Base-by-base conservation (phyloP, 2,888 invertebrate genomes). In the Chloroclysta siterata region DNA sequence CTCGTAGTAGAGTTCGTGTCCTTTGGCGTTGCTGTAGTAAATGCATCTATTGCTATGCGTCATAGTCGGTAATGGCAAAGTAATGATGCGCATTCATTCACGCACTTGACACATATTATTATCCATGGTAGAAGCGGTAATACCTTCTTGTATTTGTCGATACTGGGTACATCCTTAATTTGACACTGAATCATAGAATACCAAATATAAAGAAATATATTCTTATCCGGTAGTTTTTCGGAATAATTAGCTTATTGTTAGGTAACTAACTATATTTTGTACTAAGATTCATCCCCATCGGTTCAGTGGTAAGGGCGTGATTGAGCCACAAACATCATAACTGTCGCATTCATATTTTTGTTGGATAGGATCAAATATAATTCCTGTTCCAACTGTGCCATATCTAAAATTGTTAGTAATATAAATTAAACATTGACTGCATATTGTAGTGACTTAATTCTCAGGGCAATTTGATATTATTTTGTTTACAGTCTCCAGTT, bases 71-170 rank as follows among this genome's bases (percentile, higher is more conserved):
- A 50, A 60, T 48, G 39, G n/a, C 41, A 48, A 53, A 48, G 39
- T 29, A 55, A 53, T 59, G 60, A 52, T 65, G 52, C 39, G 42
- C 62, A 59, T 62, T 59, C 42, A 59, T 58, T 55, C 64, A 68
- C 72, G 75, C 77, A 78, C 79, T 81, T 80, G 80, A 78, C 79
- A 80, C 68, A 75, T n/a, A 22, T 39, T 11, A 48, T 48, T 71
- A 51, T 29, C 39, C 15, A 54, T 15, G 7, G 5, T 33, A 44
- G 14, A 8, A n/a, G n/a, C 13, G n/a, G 22, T 22, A 3, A 22
- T 22, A 22, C 22, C 3, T n/a, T 42, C 44, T 15, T 1, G 15
- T 15, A 44, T 15, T 44, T 33, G 33, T 8, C 5, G 33, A 6
- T 33, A 33, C 33, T 8, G 33, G 33, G 33, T 33, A 33, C 8